Percentiles rank a stretch among this genome's conserved stretches.
Conservation (phyloP, 2,888 invertebrate genomes). For the Melipona beecheii region DNA sequence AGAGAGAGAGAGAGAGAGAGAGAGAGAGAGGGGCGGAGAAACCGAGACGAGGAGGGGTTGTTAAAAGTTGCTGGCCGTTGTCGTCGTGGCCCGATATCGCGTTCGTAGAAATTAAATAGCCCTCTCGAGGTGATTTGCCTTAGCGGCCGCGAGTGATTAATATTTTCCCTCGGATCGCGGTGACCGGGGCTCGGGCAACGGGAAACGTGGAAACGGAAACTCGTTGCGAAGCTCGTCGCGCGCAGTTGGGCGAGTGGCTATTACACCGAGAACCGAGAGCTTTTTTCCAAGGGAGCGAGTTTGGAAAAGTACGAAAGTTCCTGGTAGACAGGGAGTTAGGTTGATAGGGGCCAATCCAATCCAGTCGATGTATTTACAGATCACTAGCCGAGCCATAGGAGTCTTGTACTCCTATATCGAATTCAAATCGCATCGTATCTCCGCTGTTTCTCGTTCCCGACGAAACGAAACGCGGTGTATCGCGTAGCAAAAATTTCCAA, state of each 20-base stretch:
- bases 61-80: slow-evolving; percentile 25
- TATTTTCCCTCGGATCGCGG: slow-evolving; percentile 8
- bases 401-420: slow-evolving; percentile 75
- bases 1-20: slow-evolving; percentile 7
- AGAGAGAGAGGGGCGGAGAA: background rate
- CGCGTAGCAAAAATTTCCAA: background rate
- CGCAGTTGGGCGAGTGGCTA: slow-evolving; percentile 65
- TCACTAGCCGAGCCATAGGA: slow-evolving; percentile 74
- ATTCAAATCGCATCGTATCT: slow-evolving; percentile 75
- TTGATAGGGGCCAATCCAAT: slow-evolving; percentile 77
- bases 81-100: background rate
- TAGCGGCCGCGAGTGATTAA: slow-evolving; percentile 29
- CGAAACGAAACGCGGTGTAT: background rate
- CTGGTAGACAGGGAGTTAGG: slow-evolving; percentile 72
- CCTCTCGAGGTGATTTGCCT: slow-evolving; percentile 3
- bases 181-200: background rate
- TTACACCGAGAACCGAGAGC: slow-evolving; percentile 63
- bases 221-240: slow-evolving; percentile 29
- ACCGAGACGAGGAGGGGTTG: background rate
- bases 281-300: slow-evolving; percentile 68
- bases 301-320: slow-evolving; percentile 75
- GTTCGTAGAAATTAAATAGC: slow-evolving; percentile 21
- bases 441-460: slow-evolving; percentile 21
- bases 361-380: slow-evolving; percentile 79
- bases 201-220: slow-evolving; percentile 38